Evolutionary conservation across 2,113 vertebrate species (phyloP), one percentile per base, ranked within the genome.

Genomic region (Gymnarchus niloticus): DNA sequence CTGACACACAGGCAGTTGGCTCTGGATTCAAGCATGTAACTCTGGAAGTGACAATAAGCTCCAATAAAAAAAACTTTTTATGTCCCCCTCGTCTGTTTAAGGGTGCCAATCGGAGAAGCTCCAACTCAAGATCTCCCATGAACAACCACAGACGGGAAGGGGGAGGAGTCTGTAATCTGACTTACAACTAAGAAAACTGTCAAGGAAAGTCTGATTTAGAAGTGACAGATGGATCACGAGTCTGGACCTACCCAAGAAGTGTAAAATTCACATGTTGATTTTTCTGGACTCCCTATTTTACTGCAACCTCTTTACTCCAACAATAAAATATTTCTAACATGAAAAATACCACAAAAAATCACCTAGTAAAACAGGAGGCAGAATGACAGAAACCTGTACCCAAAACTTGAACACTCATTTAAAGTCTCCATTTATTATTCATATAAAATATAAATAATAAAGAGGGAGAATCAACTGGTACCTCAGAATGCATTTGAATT

Each of bases 281-380:
- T 90, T 89, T 76, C 56, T 87, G n/a, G 86, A 59, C 82, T 88
- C 86, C 84, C 69, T 61, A 81, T 54, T 87, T 52, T 83, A 84
- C 65, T 37, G 88, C 83, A 85, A 56, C 56, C 86, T 76, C 37
- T 1, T 23, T 33, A 59, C 80, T 78, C 87, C n/a, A 61, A 48
- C 85, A 69, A 84, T 86, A 87, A 88, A 85, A 87, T 90, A 88
- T 88, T 85, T 87, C 88, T 81, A 80, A 90, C 78, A 81, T 77
- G 78, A 88, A 48, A 73, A 5, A 88, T 83, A 81, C 49, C 88
- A 46, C 85, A 61, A 82, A 84, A 80, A 81, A 73, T 51, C 81
- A 87, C 44, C 83, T 88, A 87, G 87, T 78, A 86, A 88, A 85
- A 86, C 56, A 82, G 61, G 28, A 85, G 83, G 33, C 25, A 52